A percentile compares a stretch with the other conserved stretches of the same genome.
These are phyloP conservation scores for Eulithis testata DNA, from an alignment of 2,888 invertebrate genomes.

Conservation along the genomic window DNA sequence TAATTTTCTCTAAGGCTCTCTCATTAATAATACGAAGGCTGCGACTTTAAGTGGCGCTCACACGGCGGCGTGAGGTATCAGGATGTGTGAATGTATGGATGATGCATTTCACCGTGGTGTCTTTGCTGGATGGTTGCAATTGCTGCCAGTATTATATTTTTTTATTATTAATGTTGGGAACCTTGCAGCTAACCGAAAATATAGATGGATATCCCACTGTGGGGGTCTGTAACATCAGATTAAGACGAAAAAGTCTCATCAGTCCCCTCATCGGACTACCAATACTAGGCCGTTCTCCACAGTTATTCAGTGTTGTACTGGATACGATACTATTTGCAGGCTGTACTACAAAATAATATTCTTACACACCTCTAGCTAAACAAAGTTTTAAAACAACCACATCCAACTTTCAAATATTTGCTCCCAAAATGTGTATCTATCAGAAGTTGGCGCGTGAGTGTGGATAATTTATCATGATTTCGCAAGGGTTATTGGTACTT, in stretches of 20 bases:
- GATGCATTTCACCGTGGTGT: slow-evolving; percentile 3
- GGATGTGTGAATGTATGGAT: slow-evolving; percentile 62
- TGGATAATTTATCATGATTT: slow-evolving; percentile 84
- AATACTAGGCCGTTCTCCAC: too few relatives aligned
- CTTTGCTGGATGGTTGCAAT: too few relatives aligned
- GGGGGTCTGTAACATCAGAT: too few relatives aligned
- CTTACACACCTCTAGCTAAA: background rate
- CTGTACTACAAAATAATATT: too few relatives aligned
- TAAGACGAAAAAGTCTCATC: too few relatives aligned
- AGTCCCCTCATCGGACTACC: too few relatives aligned
- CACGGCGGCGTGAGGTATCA: slow-evolving; percentile 67
- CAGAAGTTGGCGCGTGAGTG: slow-evolving; percentile 72
- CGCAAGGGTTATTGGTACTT: slow-evolving; percentile 77
- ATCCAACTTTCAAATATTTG: slow-evolving; percentile 44
- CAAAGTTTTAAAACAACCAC: slow-evolving; percentile 34
- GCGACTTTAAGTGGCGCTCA: slow-evolving; percentile 84
- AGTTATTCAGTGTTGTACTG: too few relatives aligned
- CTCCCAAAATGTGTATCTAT: slow-evolving; percentile 56
- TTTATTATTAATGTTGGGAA: too few relatives aligned
- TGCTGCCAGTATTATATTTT: too few relatives aligned
- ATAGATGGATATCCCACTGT: too few relatives aligned
- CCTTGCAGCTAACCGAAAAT: too few relatives aligned
- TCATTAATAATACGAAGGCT: slow-evolving; percentile 84
- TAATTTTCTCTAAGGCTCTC: slow-evolving; percentile 85
- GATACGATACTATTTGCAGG: too few relatives aligned